phyloP scores from a whole-genome alignment of 2,888 invertebrate species.

The Campoletis raptor region DNA sequence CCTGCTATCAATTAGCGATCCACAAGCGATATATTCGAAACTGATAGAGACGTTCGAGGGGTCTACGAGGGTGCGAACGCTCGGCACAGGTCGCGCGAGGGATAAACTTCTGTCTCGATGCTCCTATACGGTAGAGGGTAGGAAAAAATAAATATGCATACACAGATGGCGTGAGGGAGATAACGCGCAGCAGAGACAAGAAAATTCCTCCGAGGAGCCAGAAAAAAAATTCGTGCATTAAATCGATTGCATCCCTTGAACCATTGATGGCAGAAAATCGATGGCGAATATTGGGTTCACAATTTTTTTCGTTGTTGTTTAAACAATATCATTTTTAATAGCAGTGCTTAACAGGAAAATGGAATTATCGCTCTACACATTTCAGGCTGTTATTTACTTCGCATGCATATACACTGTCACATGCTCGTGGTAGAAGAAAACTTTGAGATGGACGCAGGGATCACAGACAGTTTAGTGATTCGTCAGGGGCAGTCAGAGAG shows the following conservation, averaged over 20 bases:
- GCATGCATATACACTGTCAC: constrained; percentile 6
- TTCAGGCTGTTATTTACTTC: not conserved
- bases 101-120: not conserved
- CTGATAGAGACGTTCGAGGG: not conserved
- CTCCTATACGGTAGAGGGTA: not conserved
- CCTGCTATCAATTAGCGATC: not conserved
- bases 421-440: constrained; percentile 19
- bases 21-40: not conserved
- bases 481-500: constrained; percentile 73
- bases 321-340: not conserved
- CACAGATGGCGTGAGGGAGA: not conserved
- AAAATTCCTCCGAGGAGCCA: not conserved
- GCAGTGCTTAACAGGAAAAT: not conserved
- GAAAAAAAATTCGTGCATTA: not conserved
- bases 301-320: not conserved
- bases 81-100: not conserved
- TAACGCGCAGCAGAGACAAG: not conserved
- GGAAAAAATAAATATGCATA: not conserved
- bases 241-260: not conserved
- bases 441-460: constrained; percentile 34
- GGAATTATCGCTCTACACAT: not conserved
- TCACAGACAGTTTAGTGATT: constrained; percentile 74
- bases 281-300: not conserved
- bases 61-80: not conserved
- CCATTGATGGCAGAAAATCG: not conserved